A percentile compares a stretch with the other conserved stretches of the same genome.
These are phyloP conservation scores for Chelonoidis abingdonii DNA, from an alignment of 2,113 vertebrate genomes.

Conservation along the genomic window DNA sequence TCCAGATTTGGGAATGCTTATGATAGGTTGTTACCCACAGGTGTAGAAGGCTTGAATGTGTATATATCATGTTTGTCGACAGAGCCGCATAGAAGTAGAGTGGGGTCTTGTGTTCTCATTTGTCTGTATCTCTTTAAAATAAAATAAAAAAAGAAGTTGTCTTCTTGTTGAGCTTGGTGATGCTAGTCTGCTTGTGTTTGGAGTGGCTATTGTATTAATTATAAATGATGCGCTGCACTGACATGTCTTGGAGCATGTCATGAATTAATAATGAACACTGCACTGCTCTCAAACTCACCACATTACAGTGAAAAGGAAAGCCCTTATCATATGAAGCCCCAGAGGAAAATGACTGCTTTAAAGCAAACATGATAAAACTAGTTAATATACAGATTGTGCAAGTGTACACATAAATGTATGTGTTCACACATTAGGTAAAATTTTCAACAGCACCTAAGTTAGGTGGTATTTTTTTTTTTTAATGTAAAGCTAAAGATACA, in stretches of 20 bases:
- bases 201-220: background rate
- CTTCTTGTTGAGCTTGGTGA: background rate
- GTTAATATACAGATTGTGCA: background rate
- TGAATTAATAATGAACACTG: background rate
- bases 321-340: background rate
- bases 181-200: background rate
- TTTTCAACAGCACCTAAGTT: background rate
- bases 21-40: background rate
- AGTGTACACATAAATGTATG: background rate
- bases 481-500: background rate
- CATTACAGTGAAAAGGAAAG: background rate
- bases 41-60: background rate
- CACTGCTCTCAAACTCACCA: background rate
- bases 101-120: background rate
- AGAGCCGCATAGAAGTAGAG: background rate
- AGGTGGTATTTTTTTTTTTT: no score
- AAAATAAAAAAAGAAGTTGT: background rate
- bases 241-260: background rate
- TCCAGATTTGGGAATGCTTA: no score
- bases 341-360: background rate
- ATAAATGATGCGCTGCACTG: background rate
- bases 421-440: background rate
- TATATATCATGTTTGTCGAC: background rate
- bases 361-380: background rate
- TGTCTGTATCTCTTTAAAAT: background rate